Evolutionary conservation across 2,888 invertebrate species (phyloP).

Genomic region (Cataglyphis albicans): DNA sequence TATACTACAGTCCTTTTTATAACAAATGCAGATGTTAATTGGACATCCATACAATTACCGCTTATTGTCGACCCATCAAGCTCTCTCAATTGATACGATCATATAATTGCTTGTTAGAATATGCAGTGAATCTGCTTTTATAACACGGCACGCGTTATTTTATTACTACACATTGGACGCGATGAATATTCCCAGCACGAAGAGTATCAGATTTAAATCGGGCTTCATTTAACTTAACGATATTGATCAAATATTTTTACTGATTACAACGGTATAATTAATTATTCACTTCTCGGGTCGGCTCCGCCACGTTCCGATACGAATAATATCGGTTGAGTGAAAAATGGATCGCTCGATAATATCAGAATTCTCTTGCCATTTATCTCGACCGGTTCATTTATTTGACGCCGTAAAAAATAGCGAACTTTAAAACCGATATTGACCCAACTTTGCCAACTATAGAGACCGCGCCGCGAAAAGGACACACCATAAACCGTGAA

Average conservation of each 20-base stretch:
- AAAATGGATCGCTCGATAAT: conserved; percentile 73
- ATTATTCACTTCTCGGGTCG: conserved; percentile 63
- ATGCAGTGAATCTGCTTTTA: conserved; percentile 30
- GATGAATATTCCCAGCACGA: background rate
- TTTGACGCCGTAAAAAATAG: conserved; percentile 64
- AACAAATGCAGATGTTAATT: conserved; percentile 39
- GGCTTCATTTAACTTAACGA: conserved; percentile 43
- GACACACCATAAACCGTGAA: conserved; percentile 46
- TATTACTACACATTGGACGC: conserved; percentile 9
- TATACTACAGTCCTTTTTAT: conserved; percentile 16
- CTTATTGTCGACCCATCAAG: conserved; percentile 35
- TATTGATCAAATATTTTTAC: conserved; percentile 64
- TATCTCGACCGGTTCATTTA: conserved; percentile 71
- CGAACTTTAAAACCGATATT: conserved; percentile 66
- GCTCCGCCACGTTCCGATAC: conserved; percentile 20
- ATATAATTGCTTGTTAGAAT: conserved; percentile 47
- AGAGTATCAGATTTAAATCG: conserved; percentile 50
- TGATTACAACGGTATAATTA: conserved; percentile 71
- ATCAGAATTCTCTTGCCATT: conserved; percentile 70
- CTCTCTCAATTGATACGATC: conserved; percentile 20
- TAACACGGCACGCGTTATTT: conserved; percentile 18
- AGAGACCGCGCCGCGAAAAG: conserved; percentile 31
- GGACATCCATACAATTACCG: conserved; percentile 39
- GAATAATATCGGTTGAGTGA: conserved; percentile 68
- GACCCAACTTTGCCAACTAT: conserved; percentile 57